These are phyloP conservation scores for Neogobius melanostomus DNA, from an alignment of 2,113 vertebrate genomes.

Conservation along the genomic window DNA sequence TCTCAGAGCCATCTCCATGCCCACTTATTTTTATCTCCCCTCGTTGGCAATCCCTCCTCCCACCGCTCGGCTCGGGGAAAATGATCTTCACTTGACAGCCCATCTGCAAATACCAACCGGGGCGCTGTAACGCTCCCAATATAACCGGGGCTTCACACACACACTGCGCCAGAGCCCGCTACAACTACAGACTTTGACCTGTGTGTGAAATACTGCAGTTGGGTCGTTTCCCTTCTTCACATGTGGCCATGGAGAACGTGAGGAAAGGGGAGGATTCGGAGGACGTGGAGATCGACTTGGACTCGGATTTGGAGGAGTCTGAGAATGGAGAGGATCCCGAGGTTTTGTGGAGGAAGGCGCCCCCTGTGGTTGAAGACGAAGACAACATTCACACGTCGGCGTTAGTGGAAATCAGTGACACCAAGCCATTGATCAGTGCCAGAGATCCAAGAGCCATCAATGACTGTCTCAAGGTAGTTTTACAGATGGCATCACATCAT, in stretches of 20 bases:
- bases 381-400: constrained; percentile 70
- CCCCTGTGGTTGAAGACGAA: constrained; percentile 59
- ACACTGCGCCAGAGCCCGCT: constrained; percentile 13
- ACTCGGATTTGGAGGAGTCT: constrained; percentile 63
- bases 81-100: constrained; percentile 64
- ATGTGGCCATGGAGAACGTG: constrained; percentile 45
- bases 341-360: constrained; percentile 68
- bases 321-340: constrained; percentile 58
- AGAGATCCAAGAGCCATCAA: constrained; percentile 77
- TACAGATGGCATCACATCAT: too few species aligned
- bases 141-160: constrained; percentile 62
- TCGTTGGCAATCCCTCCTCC: constrained; percentile 15
- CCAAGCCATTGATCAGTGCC: constrained; percentile 69
- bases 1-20: constrained; percentile 30
- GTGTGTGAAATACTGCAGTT: constrained; percentile 9
- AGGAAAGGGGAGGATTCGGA: constrained; percentile 57
- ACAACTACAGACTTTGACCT: constrained; percentile 33
- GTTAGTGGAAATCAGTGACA: constrained; percentile 75
- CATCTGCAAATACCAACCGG: constrained; percentile 74
- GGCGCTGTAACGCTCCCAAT: constrained; percentile 73
- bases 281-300: constrained; percentile 76
- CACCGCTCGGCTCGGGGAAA: constrained; percentile 49
- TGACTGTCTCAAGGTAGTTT: constrained; percentile 76
- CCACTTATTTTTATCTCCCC: constrained; percentile 60
- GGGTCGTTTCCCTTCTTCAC: constrained; percentile 18